phyloP scores from a whole-genome alignment of 1,140 invertebrate species.

The Cotesia glomerata region DNA sequence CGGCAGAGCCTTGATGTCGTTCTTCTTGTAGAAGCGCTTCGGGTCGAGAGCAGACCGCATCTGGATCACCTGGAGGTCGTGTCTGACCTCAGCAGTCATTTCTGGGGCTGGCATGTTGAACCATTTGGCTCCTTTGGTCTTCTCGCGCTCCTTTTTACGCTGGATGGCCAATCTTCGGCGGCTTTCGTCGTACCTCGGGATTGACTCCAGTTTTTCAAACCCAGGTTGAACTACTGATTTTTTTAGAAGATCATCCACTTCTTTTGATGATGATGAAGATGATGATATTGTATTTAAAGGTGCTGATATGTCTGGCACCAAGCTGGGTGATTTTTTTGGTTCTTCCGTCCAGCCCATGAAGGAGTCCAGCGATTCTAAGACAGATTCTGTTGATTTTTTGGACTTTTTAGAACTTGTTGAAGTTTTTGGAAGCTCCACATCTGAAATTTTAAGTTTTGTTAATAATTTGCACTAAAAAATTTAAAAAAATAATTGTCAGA shows the following conservation, averaged over 20 bases:
- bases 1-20: constrained; percentile 82
- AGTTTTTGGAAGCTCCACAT: too few relatives aligned
- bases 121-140: constrained; percentile 87
- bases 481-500: too few relatives aligned
- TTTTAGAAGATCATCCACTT: constrained; percentile 60
- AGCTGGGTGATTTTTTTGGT: not conserved
- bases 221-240: constrained; percentile 72
- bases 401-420: too few relatives aligned
- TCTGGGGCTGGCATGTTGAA: constrained; percentile 86
- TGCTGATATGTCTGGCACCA: constrained; percentile 45
- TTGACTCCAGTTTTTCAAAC: constrained; percentile 69
- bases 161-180: constrained; percentile 66
- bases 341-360: too few relatives aligned
- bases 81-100: constrained; percentile 84
- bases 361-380: too few relatives aligned
- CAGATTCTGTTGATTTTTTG: too few relatives aligned
- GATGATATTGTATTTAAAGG: constrained; percentile 4
- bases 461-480: too few relatives aligned
- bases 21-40: constrained; percentile 93
- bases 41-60: constrained; percentile 93
- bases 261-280: constrained; percentile 32
- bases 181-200: constrained; percentile 69
- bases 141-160: constrained; percentile 70
- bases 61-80: constrained; percentile 85
- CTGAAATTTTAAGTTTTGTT: too few relatives aligned